Base-by-base conservation (phyloP, 1,140 invertebrate species). In the Agraylea sexmaculata region DNA sequence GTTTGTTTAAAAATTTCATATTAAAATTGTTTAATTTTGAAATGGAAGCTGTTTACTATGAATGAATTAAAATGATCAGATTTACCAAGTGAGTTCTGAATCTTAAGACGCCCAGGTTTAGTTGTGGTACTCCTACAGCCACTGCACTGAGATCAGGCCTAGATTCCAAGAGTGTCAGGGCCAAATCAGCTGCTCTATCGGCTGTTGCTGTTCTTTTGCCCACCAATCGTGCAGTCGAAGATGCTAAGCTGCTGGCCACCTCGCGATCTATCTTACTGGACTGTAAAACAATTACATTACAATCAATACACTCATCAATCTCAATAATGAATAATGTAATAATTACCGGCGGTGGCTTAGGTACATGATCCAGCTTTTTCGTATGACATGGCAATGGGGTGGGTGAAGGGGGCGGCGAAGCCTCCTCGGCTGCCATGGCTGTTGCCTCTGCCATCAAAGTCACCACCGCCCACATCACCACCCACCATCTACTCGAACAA, bases 41-140 rank as follows among this genome's bases (percentile, higher is more conserved):
- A n/a, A n/a, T n/a, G n/a, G n/a, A n/a, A n/a, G n/a, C n/a, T n/a
- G n/a, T n/a, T n/a, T n/a, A n/a, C n/a, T n/a, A n/a, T n/a, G n/a
- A n/a, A n/a, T n/a, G n/a, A n/a, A n/a, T n/a, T n/a, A n/a, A n/a
- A n/a, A n/a, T n/a, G n/a, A n/a, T n/a, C n/a, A n/a, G n/a, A n/a
- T 33, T 48, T 20, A 49, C 47, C 18, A 49, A 15, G 12, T 49
- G 35, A 33, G 45, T 39, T 21, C 43, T 41, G 19, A 64, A 51
- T 45, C 57, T 62, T 5, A 67, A 55, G 1, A 67, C 52, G 16
- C 64, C 64, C 2, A 67, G 57, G 37, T 63, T 61, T 2, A 66
- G 52, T 31, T 64, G 59, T 6, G 64, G 64, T 0, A 60, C 58
- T 8, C 64, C 64, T 1, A 67, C 53, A 1, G 63, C 64, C 6